Base-by-base conservation (phyloP, 1,140 invertebrate species). In the Drosophila equinoxialis region DNA sequence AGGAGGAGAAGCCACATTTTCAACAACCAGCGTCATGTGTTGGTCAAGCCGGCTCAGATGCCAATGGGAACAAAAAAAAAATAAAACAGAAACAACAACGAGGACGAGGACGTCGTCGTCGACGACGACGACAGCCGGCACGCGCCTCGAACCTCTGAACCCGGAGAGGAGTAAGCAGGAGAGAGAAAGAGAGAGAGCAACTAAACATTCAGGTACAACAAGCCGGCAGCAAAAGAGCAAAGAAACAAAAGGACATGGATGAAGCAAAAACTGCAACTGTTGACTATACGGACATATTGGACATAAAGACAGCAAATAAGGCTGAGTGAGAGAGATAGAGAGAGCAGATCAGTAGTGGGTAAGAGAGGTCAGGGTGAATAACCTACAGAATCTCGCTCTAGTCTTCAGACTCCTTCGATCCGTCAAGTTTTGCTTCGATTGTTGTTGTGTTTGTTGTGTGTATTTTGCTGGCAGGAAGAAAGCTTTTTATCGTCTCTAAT, bases 401-500 rank as follows among this genome's bases (percentile, higher is more conserved):
- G 33, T 17, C 51, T 65, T 51, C 41, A 11, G 48, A 51, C 33
- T 65, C 41, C 45, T 20, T 48, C 45, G 45, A 48, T 17, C 7
- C 14, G 7, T 17, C 14, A 48, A 48, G 7, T 48, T 48, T 14
- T 10, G 26, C 57, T 54, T 57, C 45, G 60, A 42, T 76, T 67
- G 42, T 60, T 75, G 75, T 72, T 86, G 17, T 17, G 17, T 0
- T 17, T 17, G 23, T 26, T 30, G 30, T 79, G 77, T 75, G 79
- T 77, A 80, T 77, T 87, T 74, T 48, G n/a, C 37, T 10, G 72
- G 71, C 87, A 82, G 86, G 79, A 87, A 83, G 80, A 85, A 85
- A 82, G 77, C 72, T 79, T 74, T 39, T 78, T 79, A 89, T 90
- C 74, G 65, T 71, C 84, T 85, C 85, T 89, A 89, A 89, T 89